Percentiles rank a stretch among this genome's conserved stretches.
These are phyloP conservation scores for Muntiacus reevesi DNA, from an alignment of 2,113 vertebrate genomes.

Conservation along the genomic window DNA sequence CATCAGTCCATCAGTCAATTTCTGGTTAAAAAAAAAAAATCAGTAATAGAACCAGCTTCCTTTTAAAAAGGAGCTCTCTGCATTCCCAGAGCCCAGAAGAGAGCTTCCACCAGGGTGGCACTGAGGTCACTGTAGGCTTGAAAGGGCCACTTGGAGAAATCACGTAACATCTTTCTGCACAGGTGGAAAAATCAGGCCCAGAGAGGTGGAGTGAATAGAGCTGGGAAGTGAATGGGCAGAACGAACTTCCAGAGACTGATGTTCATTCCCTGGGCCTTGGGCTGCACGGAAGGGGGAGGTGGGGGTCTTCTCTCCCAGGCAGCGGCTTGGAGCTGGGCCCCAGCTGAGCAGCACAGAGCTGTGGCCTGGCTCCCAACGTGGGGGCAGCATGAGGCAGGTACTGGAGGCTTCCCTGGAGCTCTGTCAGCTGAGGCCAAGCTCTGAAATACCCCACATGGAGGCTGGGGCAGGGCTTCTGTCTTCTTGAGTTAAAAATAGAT, in stretches of 20 bases:
- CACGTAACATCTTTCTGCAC: background rate
- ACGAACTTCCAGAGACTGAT: background rate
- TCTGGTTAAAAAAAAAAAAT: background rate
- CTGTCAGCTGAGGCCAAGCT: background rate
- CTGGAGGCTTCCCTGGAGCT: background rate
- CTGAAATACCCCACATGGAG: background rate
- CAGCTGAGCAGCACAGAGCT: background rate
- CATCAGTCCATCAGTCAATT: background rate
- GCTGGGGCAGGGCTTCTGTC: accelerated
- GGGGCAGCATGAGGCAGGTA: background rate
- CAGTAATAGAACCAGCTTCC: background rate
- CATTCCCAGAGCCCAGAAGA: background rate
- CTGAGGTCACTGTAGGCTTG: accelerated
- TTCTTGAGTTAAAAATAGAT: background rate
- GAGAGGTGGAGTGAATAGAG: background rate
- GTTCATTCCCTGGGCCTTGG: background rate
- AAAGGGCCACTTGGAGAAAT: background rate
- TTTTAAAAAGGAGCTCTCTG: background rate
- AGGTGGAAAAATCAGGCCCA: background rate
- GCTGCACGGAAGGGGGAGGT: accelerated
- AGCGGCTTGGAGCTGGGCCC: background rate
- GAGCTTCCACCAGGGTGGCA: background rate
- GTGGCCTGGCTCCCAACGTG: background rate
- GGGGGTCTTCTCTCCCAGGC: background rate
- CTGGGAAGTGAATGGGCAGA: background rate